Evolutionary conservation across 1,140 invertebrate species (phyloP).

Genomic region (Drosophila asahinai): DNA sequence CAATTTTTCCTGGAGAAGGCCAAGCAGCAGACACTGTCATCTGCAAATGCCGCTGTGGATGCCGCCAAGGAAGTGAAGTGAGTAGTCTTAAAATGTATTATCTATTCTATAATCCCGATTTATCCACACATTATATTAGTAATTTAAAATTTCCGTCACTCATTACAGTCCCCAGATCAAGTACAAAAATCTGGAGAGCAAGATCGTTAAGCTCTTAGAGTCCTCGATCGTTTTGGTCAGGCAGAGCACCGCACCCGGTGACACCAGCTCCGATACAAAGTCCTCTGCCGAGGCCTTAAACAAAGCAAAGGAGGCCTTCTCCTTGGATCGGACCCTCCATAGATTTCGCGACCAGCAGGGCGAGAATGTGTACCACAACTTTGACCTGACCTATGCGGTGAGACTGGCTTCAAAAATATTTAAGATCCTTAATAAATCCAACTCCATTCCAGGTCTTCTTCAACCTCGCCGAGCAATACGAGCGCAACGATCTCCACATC

Average conservation of each 20-base stretch:
- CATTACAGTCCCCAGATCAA: conserved; percentile 91
- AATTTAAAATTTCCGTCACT: background rate
- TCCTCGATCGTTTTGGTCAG: conserved; percentile 90
- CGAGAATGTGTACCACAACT: conserved; percentile 93
- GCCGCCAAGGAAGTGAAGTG: conserved; percentile 89
- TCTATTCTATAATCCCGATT: rapidly evolving
- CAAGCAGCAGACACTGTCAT: conserved; percentile 83
- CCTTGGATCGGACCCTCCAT: conserved; percentile 95
- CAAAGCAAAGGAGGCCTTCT: conserved; percentile 98
- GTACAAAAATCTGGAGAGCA: conserved; percentile 92
- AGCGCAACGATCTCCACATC: conserved; percentile 96
- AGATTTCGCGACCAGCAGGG: conserved; percentile 95
- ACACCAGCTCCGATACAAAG: conserved; percentile 54
- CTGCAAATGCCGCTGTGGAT: conserved; percentile 85
- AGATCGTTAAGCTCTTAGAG: conserved; percentile 94
- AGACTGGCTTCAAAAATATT: conserved; percentile 50
- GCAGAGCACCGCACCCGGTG: conserved; percentile 18
- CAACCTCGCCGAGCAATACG: conserved; percentile 97
- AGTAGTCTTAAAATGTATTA: conserved; percentile 12
- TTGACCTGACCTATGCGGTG: conserved; percentile 97
- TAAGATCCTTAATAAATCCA: background rate
- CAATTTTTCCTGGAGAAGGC: conserved; percentile 90
- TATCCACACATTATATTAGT: background rate
- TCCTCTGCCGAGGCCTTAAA: conserved; percentile 88
- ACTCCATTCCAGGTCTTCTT: conserved; percentile 91